These are phyloP conservation scores for Syngnathus floridae DNA, from an alignment of 2,113 vertebrate genomes.

Conservation along the genomic window DNA sequence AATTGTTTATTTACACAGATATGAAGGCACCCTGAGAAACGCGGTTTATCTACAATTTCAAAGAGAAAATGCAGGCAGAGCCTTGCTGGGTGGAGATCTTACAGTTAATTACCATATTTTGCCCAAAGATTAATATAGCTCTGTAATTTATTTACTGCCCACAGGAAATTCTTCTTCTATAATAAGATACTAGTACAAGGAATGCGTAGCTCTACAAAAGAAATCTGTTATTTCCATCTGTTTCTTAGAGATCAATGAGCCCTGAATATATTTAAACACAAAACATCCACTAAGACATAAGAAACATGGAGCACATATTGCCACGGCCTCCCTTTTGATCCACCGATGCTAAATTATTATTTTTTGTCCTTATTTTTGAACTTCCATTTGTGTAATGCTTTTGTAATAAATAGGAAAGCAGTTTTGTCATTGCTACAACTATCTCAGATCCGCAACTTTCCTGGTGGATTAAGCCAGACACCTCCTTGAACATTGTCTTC, in stretches of 20 bases:
- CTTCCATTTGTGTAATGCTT: no score
- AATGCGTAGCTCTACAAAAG: background rate
- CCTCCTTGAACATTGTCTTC: no score
- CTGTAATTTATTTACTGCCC: slow-evolving; percentile 13
- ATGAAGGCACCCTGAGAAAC: slow-evolving; percentile 17
- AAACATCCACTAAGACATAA: background rate
- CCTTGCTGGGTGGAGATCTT: slow-evolving; percentile 34
- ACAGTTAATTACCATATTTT: slow-evolving; percentile 32
- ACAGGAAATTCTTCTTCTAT: slow-evolving; percentile 7
- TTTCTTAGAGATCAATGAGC: slow-evolving; percentile 17
- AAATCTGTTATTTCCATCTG: slow-evolving; percentile 7
- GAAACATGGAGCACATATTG: background rate
- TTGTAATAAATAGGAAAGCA: no score
- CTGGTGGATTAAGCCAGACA: no score
- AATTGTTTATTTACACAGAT: slow-evolving; percentile 46
- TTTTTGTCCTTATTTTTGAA: no score
- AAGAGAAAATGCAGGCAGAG: slow-evolving; percentile 25
- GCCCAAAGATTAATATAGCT: slow-evolving; percentile 20
- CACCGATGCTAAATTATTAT: background rate
- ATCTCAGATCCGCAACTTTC: no score
- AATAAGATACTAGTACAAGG: background rate
- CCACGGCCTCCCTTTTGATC: background rate
- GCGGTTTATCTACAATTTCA: slow-evolving; percentile 32
- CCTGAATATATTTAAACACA: background rate
- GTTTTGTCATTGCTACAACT: no score